Evolutionary conservation across 2,888 invertebrate genomes (phyloP), one percentile per base, ranked within the genome.

Genomic region (Bursaphelenchus okinawaensis): DNA sequence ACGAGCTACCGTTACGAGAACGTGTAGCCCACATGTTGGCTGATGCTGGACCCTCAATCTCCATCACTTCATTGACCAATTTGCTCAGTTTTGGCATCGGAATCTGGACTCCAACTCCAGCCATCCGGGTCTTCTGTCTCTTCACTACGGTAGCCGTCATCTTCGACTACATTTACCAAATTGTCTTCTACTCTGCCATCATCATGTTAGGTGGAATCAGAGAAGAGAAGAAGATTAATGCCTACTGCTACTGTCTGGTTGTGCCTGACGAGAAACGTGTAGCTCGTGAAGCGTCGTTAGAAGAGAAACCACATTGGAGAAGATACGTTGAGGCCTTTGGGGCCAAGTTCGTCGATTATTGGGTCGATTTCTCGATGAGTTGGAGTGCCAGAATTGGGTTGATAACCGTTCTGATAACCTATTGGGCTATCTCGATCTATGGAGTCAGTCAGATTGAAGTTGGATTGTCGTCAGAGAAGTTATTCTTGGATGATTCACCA

Each of bases 401-500:
- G 20, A 75, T 68, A n/a, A 16, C 66, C 12, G 22, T 64, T 52
- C 55, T 76, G 52, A n/a, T 75, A 26, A 60, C 58, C 51, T 81
- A 81, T 68, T 81, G 81, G 81, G 60, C 70, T 3, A 62, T 80
- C 16, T 77, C 80, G 68, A 69, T 71, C 24, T 69, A 77, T 26
- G 81, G 81, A 19, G 77, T 81, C 0, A 60, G 73, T 56, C 74
- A 82, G 55, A 78, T 82, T 50, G 68, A 74, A 62, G 78, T 82
- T 31, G 82, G 81, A 2, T 64, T 82, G 7, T 72, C 78, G 8
- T 76, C 77, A 7, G 82, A 82, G 68, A 82, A 82, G 64, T 73
- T 82, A 2, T 82, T 82, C 65, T 62, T 82, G 23, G 79, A 78
- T 62, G 82, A 82, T 62, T 82, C 82, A 8, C 81, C 82, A 8